Percentiles rank a stretch among this genome's conserved stretches.
Evolutionary conservation across 2,113 vertebrate genomes (phyloP).

Genomic region (Chauna torquata): DNA sequence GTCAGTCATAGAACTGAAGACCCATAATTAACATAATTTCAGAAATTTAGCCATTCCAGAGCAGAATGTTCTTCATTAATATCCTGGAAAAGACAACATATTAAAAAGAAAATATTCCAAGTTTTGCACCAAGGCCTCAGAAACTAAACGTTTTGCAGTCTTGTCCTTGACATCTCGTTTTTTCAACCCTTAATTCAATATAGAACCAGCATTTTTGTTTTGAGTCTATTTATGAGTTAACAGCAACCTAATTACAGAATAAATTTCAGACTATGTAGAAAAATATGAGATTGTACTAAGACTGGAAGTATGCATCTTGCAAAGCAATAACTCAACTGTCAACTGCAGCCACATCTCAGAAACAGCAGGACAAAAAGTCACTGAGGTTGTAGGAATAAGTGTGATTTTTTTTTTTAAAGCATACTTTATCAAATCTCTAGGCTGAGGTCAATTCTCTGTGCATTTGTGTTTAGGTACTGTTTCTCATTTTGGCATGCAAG

Average conservation of each 20-base stretch:
- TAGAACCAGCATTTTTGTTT: neutral
- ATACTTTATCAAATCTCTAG: neutral
- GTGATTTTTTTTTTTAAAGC: neutral
- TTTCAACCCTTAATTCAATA: neutral
- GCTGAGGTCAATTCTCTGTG: neutral
- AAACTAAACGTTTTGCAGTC: neutral
- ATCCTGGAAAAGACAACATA: neutral
- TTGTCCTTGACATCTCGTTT: neutral
- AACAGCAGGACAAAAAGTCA: neutral
- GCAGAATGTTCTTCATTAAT: neutral
- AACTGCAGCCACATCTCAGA: neutral
- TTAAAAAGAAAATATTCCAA: neutral
- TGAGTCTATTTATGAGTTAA: neutral
- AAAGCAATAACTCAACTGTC: neutral
- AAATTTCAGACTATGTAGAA: neutral
- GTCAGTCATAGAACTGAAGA: neutral
- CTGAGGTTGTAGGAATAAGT: neutral
- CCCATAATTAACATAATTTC: neutral
- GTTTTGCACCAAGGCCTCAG: neutral
- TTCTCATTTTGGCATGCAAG: neutral
- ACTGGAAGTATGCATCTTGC: neutral
- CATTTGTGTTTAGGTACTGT: neutral
- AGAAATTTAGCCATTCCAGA: neutral
- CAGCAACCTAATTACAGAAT: neutral
- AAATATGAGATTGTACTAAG: fast-evolving